These are phyloP conservation scores for Chaetodon trifasciatus DNA, from an alignment of 2,797 vertebrate species.

Conservation along the genomic window DNA sequence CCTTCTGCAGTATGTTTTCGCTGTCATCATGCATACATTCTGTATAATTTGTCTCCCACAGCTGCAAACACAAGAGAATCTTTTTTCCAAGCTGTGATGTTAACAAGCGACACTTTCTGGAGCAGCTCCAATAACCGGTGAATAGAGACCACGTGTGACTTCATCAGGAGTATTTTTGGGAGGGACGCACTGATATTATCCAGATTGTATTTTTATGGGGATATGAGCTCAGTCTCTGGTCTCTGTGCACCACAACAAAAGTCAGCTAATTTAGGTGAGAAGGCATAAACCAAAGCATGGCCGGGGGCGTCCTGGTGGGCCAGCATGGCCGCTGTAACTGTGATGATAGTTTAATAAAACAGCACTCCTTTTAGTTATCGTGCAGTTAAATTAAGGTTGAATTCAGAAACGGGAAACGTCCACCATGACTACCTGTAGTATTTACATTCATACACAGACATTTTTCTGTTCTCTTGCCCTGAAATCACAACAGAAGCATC, in stretches of 20 bases:
- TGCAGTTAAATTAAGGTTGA: neutral
- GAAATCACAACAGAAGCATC: neutral
- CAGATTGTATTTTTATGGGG: constrained; percentile 29
- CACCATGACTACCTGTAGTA: too few species aligned
- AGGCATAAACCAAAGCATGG: neutral
- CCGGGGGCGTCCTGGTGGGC: neutral
- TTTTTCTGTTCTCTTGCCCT: neutral
- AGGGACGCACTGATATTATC: neutral
- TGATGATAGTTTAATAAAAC: neutral
- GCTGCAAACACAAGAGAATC: neutral
- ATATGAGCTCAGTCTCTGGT: constrained; percentile 39
- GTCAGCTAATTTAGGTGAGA: constrained; percentile 8
- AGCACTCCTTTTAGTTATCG: neutral
- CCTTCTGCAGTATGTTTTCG: neutral
- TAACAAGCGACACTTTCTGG: constrained; percentile 38
- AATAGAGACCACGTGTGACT: constrained; percentile 33
- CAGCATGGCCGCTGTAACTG: neutral
- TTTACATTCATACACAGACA: neutral
- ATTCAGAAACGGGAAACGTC: neutral
- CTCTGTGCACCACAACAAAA: neutral
- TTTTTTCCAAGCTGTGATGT: constrained; percentile 20
- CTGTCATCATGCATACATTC: neutral
- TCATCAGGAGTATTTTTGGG: neutral
- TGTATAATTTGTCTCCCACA: neutral
- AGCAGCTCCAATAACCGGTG: constrained; percentile 4